Evolutionary conservation across 2,888 invertebrate genomes (phyloP).

Genomic region (Adineta ricciae): DNA sequence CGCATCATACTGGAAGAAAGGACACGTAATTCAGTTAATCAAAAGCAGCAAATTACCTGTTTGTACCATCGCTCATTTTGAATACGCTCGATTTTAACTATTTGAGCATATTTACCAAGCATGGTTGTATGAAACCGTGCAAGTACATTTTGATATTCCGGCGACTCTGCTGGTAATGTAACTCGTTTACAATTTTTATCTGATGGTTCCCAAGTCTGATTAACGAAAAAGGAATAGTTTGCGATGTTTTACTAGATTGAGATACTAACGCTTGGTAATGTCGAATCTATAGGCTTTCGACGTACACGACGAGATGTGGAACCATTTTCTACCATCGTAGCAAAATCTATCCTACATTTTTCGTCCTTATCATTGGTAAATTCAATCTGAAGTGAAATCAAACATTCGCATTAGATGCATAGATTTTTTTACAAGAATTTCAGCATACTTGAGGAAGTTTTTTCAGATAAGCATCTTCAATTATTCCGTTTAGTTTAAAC

Average conservation of each 20-base stretch:
- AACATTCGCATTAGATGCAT: too few species aligned
- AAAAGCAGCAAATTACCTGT: background rate
- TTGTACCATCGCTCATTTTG: constrained; percentile 19
- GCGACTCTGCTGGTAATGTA: background rate
- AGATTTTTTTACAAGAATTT: background rate
- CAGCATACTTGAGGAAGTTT: background rate
- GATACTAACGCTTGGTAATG: background rate
- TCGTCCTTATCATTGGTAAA: background rate
- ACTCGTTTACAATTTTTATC: background rate
- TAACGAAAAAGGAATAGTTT: too few species aligned
- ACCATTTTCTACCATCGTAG: background rate
- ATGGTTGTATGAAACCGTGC: background rate
- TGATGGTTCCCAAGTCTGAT: background rate
- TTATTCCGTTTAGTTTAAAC: background rate
- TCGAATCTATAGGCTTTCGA: background rate
- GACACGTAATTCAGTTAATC: too few species aligned
- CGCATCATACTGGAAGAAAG: background rate
- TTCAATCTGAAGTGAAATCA: background rate
- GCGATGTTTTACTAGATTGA: too few species aligned
- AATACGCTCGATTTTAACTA: constrained; percentile 1
- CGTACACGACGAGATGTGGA: background rate
- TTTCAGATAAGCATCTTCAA: background rate
- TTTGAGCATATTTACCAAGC: background rate
- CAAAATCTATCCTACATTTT: background rate
- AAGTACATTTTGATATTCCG: background rate